Evolutionary conservation across 92 coral and sea anemone species (phyloP), one percentile per base, ranked within the genome.

Genomic region (Galaxea fascicularis): DNA sequence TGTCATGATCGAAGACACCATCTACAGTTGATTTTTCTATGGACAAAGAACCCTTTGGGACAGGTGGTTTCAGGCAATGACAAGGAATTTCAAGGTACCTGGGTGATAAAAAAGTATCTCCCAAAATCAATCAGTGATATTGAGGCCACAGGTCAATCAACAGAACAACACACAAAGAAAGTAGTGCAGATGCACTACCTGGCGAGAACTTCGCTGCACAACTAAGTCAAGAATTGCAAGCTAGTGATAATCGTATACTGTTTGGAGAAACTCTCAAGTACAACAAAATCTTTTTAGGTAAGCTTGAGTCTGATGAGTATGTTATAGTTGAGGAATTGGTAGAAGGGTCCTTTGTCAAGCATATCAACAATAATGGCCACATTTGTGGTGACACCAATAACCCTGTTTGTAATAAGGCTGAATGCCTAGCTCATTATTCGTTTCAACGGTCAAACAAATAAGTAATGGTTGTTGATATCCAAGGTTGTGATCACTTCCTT

Each of bases 31-130:
- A 64, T 25, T 64, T 64, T 41, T 64, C 70, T 8, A 64, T 64
- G 25, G 39, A 64, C 4, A 64, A 64, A 64, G 41, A 64, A 28
- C 70, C 70, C 13, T 64, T 64, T 80, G 28, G 53, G 15, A n/a
- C 24, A 80, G 88, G 88, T 24, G 70, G 41, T 64, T 64, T 64
- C 70, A 39, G 30, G 69, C 69, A 64, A 64, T 4, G 69, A 35
- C 1, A 64, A 64, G 22, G 87, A 56, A 41, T 88, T 89, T 70
- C 20, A 87, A 44, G 83, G 44, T 66, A 82, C 57, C 35, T 89
- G 89, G 91, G 92, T 92, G 20, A 77, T 91, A 44, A 85, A 92
- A 75, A 86, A 89, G 78, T 85, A 91, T 76, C 63, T 84, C 74
- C 79, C 86, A 45, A 85, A 76, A 73, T 69, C 95, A 53, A 56